These are phyloP conservation scores for Lethenteron camtschaticum DNA, from an alignment of 2,113 vertebrate genomes.

Conservation along the genomic window DNA sequence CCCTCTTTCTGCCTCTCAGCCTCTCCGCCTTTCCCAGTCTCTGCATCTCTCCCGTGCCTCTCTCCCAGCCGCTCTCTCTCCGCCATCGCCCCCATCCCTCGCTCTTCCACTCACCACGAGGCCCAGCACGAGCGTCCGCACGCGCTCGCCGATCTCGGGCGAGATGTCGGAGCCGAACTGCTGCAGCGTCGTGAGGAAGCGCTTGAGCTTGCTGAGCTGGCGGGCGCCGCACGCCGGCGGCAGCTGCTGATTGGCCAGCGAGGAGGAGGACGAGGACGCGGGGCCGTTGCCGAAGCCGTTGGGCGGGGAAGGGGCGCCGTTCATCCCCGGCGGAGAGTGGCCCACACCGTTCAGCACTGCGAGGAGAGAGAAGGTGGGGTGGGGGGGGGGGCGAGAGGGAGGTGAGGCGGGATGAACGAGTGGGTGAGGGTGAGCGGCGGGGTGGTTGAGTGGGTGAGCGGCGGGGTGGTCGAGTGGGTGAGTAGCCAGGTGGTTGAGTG, in stretches of 20 bases:
- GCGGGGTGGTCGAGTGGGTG: neutral
- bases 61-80: neutral
- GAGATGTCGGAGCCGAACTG: slow-evolving; percentile 94
- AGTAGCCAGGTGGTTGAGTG: neutral
- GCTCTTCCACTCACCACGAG: slow-evolving; percentile 50
- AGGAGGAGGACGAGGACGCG: slow-evolving; percentile 57
- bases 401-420: neutral
- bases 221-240: slow-evolving; percentile 67
- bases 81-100: neutral
- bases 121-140: slow-evolving; percentile 74
- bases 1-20: neutral
- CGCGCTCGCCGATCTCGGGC: slow-evolving; percentile 76
- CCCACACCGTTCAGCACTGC: slow-evolving; percentile 85
- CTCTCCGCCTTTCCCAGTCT: neutral
- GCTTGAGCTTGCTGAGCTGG: slow-evolving; percentile 89
- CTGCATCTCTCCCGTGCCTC: neutral
- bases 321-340: slow-evolving; percentile 62
- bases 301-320: slow-evolving; percentile 58
- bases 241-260: slow-evolving; percentile 68
- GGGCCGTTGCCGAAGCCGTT: slow-evolving; percentile 85
- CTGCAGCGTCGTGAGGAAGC: slow-evolving; percentile 84
- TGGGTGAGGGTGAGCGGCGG: accelerated
- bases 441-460: neutral
- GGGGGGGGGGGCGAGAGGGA: slow-evolving; percentile 1
- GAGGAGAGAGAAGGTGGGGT: no score